phyloP scores from a whole-genome alignment of 2,113 vertebrate species.

The Tinamus guttatus region DNA sequence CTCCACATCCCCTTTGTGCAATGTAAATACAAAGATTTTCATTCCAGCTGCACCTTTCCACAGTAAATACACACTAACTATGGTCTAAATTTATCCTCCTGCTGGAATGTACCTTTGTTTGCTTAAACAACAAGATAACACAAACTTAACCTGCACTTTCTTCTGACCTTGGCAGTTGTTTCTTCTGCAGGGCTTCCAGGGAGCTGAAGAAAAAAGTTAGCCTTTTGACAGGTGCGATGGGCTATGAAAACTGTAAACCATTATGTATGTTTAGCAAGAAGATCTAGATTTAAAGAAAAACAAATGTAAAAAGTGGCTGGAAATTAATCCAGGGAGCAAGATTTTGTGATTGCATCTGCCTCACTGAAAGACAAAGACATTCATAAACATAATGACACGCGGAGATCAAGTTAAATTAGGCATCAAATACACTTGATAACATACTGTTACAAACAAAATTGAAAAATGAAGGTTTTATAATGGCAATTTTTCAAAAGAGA shows the following conservation, averaged over 20 bases:
- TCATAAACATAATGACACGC: neutral
- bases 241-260: neutral
- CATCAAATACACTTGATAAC: slow-evolving; percentile 18
- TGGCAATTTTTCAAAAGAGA: neutral
- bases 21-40: neutral
- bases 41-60: neutral
- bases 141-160: neutral
- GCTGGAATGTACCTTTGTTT: slow-evolving; percentile 20
- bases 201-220: neutral
- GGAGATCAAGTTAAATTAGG: slow-evolving; percentile 19
- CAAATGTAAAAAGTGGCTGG: neutral
- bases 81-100: slow-evolving; percentile 6
- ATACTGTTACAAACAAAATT: slow-evolving; percentile 10
- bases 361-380: slow-evolving; percentile 30
- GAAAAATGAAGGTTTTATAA: neutral
- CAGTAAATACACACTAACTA: neutral
- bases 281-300: neutral
- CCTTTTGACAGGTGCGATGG: neutral
- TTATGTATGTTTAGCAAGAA: neutral
- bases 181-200: neutral
- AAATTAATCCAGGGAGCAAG: slow-evolving; percentile 4
- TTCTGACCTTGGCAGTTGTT: slow-evolving; percentile 41
- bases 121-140: neutral
- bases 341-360: neutral
- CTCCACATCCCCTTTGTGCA: neutral